Evolutionary conservation across 2,797 vertebrate genomes (phyloP).

Genomic region (Phataginus tetradactyla): DNA sequence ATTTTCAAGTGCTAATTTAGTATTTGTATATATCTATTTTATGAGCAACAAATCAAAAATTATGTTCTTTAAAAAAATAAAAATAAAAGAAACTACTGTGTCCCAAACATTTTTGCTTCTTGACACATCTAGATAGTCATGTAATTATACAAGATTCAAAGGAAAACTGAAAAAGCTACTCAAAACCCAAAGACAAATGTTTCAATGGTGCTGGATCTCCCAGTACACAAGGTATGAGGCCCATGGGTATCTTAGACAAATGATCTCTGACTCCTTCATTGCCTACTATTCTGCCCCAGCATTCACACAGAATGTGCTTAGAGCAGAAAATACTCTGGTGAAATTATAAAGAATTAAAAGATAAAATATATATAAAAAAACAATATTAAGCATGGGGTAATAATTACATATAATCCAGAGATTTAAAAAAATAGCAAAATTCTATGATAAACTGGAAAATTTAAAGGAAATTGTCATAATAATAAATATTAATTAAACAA

Average conservation of each 20-base stretch:
- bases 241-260: not conserved
- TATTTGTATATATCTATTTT: not conserved
- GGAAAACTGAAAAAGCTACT: not conserved
- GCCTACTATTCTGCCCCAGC: not conserved
- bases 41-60: not conserved
- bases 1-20: not conserved
- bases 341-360: not conserved
- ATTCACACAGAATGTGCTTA: not conserved
- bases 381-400: not conserved
- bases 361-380: not conserved
- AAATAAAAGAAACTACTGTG: not conserved
- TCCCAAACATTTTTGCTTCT: not conserved
- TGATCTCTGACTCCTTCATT: not conserved
- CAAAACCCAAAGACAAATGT: not conserved
- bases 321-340: not conserved
- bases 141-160: not conserved
- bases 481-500: not conserved
- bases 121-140: not conserved
- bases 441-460: not conserved
- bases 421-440: not conserved
- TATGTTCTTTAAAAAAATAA: not conserved
- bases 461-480: not conserved
- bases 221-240: not conserved
- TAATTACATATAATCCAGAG: not conserved
- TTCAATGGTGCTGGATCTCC: too few species aligned